phyloP scores from a whole-genome alignment of 2,888 invertebrate genomes.

The Tineola bisselliella region DNA sequence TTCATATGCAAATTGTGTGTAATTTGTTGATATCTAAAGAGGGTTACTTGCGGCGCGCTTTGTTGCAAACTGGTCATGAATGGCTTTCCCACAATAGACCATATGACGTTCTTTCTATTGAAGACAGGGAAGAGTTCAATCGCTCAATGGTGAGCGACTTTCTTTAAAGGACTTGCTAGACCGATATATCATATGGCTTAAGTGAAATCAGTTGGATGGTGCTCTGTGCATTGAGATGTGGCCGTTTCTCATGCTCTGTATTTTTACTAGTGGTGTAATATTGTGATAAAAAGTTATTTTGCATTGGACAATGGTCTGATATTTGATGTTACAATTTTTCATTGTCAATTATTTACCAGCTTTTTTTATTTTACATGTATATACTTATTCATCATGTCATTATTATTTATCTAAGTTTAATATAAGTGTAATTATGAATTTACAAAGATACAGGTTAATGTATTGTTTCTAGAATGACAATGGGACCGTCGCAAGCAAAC shows the following conservation, averaged over 20 bases:
- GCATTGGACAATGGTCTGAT: background rate
- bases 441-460: background rate
- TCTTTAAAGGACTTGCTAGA: constrained; percentile 25
- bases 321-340: no score
- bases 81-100: constrained; percentile 34
- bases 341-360: no score
- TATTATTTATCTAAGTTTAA: no score
- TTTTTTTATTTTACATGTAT: no score
- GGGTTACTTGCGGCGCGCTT: constrained; percentile 63
- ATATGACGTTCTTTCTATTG: constrained; percentile 58
- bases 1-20: constrained; percentile 62
- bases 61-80: constrained; percentile 53
- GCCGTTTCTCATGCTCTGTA: background rate
- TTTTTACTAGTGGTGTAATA: constrained; percentile 17
- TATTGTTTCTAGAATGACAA: constrained; percentile 39
- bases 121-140: constrained; percentile 30
- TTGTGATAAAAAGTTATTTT: background rate
- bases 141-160: constrained; percentile 29
- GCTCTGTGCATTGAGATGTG: background rate
- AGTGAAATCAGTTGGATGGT: constrained; percentile 36
- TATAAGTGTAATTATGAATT: no score
- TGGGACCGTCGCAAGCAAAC: constrained; percentile 44
- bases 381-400: no score
- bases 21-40: constrained; percentile 62
- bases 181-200: constrained; percentile 47